Evolutionary conservation across 1,140 invertebrate species (phyloP).

Genomic region (Diabrotica virgifera): DNA sequence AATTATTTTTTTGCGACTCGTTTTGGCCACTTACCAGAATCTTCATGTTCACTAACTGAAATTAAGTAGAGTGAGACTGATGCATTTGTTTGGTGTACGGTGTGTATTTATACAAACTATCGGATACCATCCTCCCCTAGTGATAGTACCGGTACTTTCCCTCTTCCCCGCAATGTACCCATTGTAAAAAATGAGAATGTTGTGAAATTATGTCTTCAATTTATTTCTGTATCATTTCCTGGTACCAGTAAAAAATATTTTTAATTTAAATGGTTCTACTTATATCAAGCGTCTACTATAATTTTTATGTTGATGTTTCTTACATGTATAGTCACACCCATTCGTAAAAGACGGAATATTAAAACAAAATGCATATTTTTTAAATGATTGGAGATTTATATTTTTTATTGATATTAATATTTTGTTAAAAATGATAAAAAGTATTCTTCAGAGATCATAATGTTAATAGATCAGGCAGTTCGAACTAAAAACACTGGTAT

Average conservation of each 20-base stretch:
- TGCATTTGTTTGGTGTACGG: conserved; percentile 2
- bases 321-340: too few species aligned
- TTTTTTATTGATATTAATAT: too few species aligned
- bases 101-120: conserved; percentile 1
- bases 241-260: not conserved
- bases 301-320: too few species aligned
- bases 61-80: not conserved
- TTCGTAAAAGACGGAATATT: too few species aligned
- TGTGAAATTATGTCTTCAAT: not conserved
- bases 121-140: not conserved
- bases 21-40: not conserved
- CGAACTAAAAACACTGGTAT: too few species aligned
- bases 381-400: too few species aligned
- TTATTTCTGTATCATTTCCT: not conserved
- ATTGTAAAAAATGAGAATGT: not conserved
- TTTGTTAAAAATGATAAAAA: too few species aligned
- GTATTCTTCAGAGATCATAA: too few species aligned
- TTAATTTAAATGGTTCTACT: too few species aligned
- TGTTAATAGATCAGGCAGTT: too few species aligned
- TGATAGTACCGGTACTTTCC: not conserved
- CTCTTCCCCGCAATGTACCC: not conserved
- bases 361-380: too few species aligned
- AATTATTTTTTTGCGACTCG: not conserved
- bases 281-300: too few species aligned
- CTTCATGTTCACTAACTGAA: conserved; percentile 3